Evolutionary conservation across 1,140 invertebrate species (phyloP).

Genomic region (Papilio machaon): DNA sequence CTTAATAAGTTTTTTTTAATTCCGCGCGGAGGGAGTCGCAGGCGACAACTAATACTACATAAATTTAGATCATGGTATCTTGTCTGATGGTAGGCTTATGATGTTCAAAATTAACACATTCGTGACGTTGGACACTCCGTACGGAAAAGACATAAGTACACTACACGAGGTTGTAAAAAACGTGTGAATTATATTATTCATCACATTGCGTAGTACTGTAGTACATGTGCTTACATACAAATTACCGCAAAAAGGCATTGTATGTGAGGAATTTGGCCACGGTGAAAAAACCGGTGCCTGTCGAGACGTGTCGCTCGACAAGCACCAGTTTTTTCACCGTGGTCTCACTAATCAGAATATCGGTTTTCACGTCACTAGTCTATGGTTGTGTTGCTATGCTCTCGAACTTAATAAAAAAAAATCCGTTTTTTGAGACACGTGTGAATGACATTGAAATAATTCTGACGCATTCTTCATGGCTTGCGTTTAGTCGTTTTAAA

Average conservation of each 20-base stretch:
- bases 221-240: not conserved
- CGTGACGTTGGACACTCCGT: not conserved
- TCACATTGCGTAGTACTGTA: not conserved
- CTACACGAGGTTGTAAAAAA: not conserved
- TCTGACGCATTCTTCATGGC: no score
- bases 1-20: no score
- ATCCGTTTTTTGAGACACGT: not conserved
- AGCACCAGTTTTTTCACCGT: no score
- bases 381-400: not conserved
- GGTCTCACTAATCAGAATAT: not conserved
- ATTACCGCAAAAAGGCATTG: not conserved
- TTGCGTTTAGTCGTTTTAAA: no score
- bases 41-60: no score
- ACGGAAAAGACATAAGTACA: not conserved
- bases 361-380: not conserved
- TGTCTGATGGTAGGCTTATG: not conserved
- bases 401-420: not conserved
- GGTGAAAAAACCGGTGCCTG: not conserved
- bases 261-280: not conserved
- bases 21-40: no score
- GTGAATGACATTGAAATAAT: no score
- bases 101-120: not conserved
- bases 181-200: not conserved
- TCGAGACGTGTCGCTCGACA: not conserved
- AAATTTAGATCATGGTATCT: no score